Evolutionary conservation across 2,797 vertebrate species (phyloP).

Genomic region (Betta splendens): DNA sequence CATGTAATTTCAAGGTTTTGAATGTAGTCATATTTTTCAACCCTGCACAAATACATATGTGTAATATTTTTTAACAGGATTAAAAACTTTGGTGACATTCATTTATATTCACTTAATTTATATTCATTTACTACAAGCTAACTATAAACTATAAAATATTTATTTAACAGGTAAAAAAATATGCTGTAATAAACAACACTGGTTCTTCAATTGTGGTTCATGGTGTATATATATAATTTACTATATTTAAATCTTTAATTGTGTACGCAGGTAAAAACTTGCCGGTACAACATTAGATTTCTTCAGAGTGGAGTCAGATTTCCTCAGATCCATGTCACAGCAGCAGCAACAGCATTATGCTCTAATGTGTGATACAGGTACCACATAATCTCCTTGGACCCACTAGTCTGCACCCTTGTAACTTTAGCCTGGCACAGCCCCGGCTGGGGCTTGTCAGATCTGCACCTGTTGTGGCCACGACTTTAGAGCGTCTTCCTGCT

Average conservation of each 20-base stretch:
- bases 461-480: conserved; percentile 63
- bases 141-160: background rate
- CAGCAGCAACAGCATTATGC: conserved; percentile 12
- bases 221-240: background rate
- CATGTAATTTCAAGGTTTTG: background rate
- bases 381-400: conserved; percentile 49
- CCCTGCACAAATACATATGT: background rate
- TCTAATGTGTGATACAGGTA: conserved; percentile 27
- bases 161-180: background rate
- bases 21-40: no score
- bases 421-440: conserved; percentile 38
- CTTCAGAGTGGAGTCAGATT: conserved; percentile 11
- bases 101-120: background rate
- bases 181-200: background rate
- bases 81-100: background rate
- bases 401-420: conserved; percentile 41
- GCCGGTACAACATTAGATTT: background rate
- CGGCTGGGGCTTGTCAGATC: conserved; percentile 33
- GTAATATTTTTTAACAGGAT: no score
- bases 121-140: background rate
- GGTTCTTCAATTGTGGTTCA: background rate
- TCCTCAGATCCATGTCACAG: conserved; percentile 7
- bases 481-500: conserved; percentile 51
- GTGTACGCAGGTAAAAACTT: background rate
- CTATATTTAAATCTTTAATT: background rate